A percentile compares a stretch with the other conserved stretches of the same genome.
phyloP scores from a whole-genome alignment of 2,113 vertebrate species.

The Bettongia penicillata region DNA sequence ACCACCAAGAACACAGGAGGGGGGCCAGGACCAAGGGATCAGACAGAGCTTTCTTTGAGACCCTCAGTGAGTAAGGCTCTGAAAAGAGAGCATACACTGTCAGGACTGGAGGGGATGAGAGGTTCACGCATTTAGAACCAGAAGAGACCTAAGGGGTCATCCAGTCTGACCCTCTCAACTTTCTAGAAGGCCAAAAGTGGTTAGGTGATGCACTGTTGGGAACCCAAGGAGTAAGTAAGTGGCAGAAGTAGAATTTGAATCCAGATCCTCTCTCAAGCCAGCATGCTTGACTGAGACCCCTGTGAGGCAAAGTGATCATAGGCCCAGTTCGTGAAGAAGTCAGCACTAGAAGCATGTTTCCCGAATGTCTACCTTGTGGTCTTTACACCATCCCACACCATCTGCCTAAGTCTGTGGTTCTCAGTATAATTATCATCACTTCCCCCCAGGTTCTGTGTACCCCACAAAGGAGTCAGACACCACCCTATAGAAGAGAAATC shows the following conservation, averaged over 20 bases:
- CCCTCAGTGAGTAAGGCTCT: background rate
- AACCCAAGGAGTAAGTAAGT: background rate
- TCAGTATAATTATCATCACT: background rate
- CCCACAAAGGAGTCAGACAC: background rate
- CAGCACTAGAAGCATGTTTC: background rate
- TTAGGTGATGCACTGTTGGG: background rate
- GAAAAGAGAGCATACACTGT: background rate
- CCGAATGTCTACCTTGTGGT: background rate
- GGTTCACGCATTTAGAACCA: constrained; percentile 46
- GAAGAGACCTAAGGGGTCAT: constrained; percentile 13
- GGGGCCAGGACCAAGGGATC: background rate
- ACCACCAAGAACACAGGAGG: background rate
- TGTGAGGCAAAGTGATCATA: background rate
- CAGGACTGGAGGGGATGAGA: constrained; percentile 8
- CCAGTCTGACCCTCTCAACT: constrained; percentile 32
- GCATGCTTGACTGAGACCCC: background rate
- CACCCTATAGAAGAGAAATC: background rate
- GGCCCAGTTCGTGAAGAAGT: background rate
- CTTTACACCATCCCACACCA: background rate
- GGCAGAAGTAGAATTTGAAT: background rate
- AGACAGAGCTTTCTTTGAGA: background rate
- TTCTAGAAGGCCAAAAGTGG: constrained; percentile 33
- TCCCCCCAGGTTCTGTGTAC: background rate
- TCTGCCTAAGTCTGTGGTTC: background rate
- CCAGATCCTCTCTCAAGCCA: constrained; percentile 6